Evolutionary conservation across 2,113 vertebrate genomes (phyloP).

Genomic region (Neogobius melanostomus): DNA sequence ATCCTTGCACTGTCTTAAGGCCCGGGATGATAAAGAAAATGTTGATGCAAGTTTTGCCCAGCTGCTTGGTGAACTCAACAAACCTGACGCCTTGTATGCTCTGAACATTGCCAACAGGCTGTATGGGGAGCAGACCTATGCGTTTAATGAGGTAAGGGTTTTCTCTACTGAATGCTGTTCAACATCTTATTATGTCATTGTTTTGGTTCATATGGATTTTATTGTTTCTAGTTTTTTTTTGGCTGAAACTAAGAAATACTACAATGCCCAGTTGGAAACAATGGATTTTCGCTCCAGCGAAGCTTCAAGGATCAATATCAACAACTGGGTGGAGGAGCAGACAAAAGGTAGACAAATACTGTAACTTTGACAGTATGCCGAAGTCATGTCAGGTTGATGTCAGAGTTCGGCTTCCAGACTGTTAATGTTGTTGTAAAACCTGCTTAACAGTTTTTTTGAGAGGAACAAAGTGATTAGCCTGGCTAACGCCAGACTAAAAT

Average conservation of each 20-base stretch:
- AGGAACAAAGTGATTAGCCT: too few relatives aligned
- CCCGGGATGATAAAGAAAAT: constrained; percentile 40
- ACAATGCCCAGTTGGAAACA: constrained; percentile 62
- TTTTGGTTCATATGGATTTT: too few relatives aligned
- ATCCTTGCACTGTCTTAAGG: constrained; percentile 41
- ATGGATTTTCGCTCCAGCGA: constrained; percentile 60
- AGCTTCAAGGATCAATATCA: constrained; percentile 62
- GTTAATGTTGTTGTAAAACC: too few relatives aligned
- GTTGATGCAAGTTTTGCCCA: constrained; percentile 74
- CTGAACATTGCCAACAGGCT: constrained; percentile 83
- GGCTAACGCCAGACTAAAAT: too few relatives aligned
- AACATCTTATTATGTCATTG: too few relatives aligned
- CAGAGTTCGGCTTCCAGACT: too few relatives aligned
- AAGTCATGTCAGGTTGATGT: too few relatives aligned
- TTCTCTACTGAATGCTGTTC: neutral
- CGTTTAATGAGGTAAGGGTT: constrained; percentile 78
- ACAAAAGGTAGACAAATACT: constrained; percentile 56
- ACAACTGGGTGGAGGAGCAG: constrained; percentile 73
- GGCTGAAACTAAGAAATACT: constrained; percentile 48
- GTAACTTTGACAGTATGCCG: neutral
- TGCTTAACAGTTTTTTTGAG: too few relatives aligned
- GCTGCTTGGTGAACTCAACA: constrained; percentile 78
- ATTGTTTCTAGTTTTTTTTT: constrained; percentile 58
- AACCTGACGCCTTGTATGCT: constrained; percentile 64
- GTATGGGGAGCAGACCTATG: constrained; percentile 82